phyloP scores from a whole-genome alignment of 2,888 invertebrate species.

The Sclerodermus sp. region DNA sequence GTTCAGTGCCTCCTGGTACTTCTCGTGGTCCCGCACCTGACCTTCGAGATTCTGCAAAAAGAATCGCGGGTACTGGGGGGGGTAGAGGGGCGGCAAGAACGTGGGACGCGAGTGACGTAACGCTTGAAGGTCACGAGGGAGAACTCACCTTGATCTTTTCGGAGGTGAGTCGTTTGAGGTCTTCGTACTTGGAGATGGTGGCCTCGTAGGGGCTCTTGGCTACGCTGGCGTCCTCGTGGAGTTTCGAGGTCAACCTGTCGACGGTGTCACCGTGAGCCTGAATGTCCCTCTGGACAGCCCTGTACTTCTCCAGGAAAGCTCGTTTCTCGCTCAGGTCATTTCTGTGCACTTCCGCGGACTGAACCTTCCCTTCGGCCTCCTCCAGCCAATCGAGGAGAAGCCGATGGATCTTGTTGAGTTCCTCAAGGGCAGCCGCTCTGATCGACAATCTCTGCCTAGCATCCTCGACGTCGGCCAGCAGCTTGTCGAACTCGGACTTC shows the following conservation, averaged over 20 bases:
- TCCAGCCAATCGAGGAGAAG: conserved; percentile 85
- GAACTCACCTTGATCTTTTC: conserved; percentile 69
- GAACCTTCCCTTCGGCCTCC: conserved; percentile 83
- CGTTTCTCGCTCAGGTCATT: conserved; percentile 91
- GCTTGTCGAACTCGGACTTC: conserved; percentile 86
- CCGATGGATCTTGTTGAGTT: conserved; percentile 81
- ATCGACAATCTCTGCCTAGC: conserved; percentile 74
- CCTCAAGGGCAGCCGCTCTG: conserved; percentile 79
- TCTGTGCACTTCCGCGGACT: conserved; percentile 71
- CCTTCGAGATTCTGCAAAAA: conserved; percentile 70
- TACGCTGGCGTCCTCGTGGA: conserved; percentile 70
- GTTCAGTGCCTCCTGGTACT: conserved; percentile 80
- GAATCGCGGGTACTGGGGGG: not conserved
- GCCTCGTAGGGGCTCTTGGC: conserved; percentile 71
- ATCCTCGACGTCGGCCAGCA: conserved; percentile 80
- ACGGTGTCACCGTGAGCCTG: conserved; percentile 77
- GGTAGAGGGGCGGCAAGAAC: too few species aligned
- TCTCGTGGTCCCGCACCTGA: conserved; percentile 84
- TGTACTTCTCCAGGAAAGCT: conserved; percentile 84
- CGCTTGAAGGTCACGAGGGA: too few species aligned
- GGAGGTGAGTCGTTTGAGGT: conserved; percentile 67
- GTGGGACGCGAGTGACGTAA: too few species aligned
- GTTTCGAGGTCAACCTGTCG: conserved; percentile 73
- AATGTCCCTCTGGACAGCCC: conserved; percentile 79
- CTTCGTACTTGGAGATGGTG: conserved; percentile 72